phyloP scores from a whole-genome alignment of 2,797 vertebrate species.

The Platalea minor region DNA sequence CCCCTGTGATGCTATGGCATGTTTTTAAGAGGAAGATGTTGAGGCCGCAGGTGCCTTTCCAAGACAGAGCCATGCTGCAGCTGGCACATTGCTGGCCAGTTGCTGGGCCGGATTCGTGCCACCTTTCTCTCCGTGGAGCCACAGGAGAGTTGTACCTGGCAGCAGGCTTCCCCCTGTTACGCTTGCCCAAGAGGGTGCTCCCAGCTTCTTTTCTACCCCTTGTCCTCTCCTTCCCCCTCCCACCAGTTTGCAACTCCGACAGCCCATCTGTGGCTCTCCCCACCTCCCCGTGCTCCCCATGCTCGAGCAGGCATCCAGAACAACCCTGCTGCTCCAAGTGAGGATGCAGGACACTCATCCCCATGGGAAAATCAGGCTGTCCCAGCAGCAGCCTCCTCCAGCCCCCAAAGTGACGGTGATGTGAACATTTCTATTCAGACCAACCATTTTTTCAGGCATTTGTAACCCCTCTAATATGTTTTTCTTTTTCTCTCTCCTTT shows the following conservation, averaged over 20 bases:
- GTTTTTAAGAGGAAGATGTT: neutral
- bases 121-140: neutral
- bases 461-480: neutral
- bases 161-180: neutral
- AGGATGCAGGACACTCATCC: neutral
- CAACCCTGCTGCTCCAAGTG: neutral
- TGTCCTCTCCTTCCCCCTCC: neutral
- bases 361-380: neutral
- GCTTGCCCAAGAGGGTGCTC: neutral
- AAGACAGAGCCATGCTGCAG: neutral
- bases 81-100: neutral
- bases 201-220: neutral
- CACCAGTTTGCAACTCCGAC: neutral
- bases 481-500: slow-evolving; percentile 16
- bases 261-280: neutral
- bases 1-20: neutral
- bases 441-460: neutral
- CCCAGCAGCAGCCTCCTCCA: neutral
- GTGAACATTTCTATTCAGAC: neutral
- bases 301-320: neutral
- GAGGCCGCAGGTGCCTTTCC: slow-evolving; percentile 7
- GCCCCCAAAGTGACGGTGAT: neutral
- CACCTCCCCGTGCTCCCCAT: accelerated
- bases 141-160: neutral
- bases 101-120: accelerated